These are phyloP conservation scores for Eonycteris spelaea DNA, from an alignment of 2,113 vertebrate species.

Conservation along the genomic window DNA sequence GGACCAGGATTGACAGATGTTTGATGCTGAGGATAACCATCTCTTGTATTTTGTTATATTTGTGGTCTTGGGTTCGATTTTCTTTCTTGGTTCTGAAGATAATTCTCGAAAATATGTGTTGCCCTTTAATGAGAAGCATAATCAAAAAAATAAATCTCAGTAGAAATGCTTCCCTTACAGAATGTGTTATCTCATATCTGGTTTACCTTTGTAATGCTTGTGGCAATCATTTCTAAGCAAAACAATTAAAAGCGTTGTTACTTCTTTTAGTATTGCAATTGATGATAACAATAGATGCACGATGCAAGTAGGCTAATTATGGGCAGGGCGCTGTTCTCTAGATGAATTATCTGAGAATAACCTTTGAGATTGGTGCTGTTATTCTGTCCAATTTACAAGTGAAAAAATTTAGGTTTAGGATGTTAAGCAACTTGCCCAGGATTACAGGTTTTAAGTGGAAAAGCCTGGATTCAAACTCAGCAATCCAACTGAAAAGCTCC, in stretches of 20 bases:
- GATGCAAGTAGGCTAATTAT: background rate
- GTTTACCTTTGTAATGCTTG: background rate
- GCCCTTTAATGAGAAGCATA: background rate
- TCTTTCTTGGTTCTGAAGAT: background rate
- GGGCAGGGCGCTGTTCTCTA: background rate
- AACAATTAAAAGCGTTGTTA: background rate
- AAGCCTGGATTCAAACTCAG: background rate
- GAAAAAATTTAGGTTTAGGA: background rate
- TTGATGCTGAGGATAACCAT: background rate
- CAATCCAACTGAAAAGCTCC: background rate
- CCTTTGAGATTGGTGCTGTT: background rate
- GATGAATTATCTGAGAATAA: background rate
- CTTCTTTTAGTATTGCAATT: background rate
- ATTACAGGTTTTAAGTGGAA: background rate
- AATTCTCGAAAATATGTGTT: slow-evolving; percentile 16
- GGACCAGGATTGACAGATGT: background rate
- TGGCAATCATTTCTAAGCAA: background rate
- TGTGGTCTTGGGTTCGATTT: background rate
- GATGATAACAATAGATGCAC: background rate
- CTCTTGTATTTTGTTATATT: background rate
- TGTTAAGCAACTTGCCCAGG: background rate
- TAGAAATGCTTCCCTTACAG: background rate
- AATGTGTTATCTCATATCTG: background rate
- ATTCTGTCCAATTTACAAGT: background rate
- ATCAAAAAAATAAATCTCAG: background rate